Evolutionary conservation across 2,113 vertebrate genomes (phyloP).

Genomic region (Amphiprion percula): DNA sequence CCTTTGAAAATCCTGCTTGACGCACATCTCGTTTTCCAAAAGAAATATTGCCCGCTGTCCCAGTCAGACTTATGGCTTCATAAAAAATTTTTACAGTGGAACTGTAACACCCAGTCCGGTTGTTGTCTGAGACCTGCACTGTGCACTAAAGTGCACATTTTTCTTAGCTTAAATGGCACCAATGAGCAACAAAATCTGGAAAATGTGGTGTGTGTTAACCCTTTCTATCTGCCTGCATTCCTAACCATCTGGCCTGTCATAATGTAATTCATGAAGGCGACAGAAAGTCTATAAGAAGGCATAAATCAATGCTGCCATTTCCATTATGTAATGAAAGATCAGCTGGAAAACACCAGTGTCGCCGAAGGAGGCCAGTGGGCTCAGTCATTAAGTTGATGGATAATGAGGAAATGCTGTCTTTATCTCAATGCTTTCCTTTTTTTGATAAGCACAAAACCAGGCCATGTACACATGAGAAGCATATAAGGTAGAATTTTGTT

Average conservation of each 20-base stretch:
- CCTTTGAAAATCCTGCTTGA: conserved; percentile 68
- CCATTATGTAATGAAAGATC: conserved; percentile 45
- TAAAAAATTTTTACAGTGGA: conserved; percentile 76
- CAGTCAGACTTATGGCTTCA: conserved; percentile 77
- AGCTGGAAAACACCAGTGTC: conserved; percentile 39
- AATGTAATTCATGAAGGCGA: conserved; percentile 55
- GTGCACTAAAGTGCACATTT: conserved; percentile 22
- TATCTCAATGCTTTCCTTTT: conserved; percentile 28
- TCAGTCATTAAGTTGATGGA: conserved; percentile 43
- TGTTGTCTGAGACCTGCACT: conserved; percentile 51
- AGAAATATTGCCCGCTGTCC: conserved; percentile 69
- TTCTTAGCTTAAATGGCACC: conserved; percentile 51
- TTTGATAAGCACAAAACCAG: conserved; percentile 21
- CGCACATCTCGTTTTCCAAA: conserved; percentile 55
- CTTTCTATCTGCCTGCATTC: conserved; percentile 21
- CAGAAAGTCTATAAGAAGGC: conserved; percentile 43
- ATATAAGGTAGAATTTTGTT: neutral
- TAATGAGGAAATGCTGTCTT: conserved; percentile 42
- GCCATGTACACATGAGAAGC: neutral
- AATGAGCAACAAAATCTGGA: conserved; percentile 22
- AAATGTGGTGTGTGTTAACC: conserved; percentile 5
- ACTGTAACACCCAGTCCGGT: conserved; percentile 61
- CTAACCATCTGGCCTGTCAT: conserved; percentile 24
- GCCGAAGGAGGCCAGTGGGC: conserved; percentile 13
- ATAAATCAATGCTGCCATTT: conserved; percentile 58